phyloP scores from a whole-genome alignment of 2,113 vertebrate species.

The Pavo muticus region DNA sequence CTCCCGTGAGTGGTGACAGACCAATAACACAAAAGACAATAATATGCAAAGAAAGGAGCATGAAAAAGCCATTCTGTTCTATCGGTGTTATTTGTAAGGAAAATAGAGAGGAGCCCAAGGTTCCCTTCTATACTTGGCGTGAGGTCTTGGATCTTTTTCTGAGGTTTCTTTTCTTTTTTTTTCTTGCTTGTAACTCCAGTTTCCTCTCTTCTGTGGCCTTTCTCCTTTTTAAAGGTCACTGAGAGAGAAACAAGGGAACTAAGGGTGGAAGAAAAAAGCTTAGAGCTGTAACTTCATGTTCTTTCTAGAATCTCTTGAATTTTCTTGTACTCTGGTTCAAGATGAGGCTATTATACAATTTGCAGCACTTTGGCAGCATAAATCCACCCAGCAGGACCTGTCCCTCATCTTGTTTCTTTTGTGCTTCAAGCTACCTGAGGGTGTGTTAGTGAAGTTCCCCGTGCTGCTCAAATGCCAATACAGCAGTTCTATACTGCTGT shows the following conservation, averaged over 20 bases:
- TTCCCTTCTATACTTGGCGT: background rate
- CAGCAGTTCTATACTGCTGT: background rate
- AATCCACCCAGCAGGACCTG: background rate
- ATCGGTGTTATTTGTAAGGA: background rate
- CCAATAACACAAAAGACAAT: background rate
- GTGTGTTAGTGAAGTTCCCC: background rate
- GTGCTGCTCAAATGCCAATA: background rate
- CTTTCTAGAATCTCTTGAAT: background rate
- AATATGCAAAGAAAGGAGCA: background rate
- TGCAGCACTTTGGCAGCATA: background rate
- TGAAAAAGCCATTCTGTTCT: background rate
- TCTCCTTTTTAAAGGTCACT: background rate
- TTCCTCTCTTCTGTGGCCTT: background rate
- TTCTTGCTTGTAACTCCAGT: background rate
- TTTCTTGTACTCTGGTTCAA: conserved; percentile 8
- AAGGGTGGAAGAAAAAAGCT: background rate
- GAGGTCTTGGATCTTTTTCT: background rate
- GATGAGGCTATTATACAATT: background rate
- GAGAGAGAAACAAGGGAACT: background rate
- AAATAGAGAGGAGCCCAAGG: background rate
- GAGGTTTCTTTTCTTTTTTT: background rate
- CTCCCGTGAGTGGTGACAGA: background rate
- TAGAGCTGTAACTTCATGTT: conserved; percentile 13
- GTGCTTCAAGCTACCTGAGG: background rate
- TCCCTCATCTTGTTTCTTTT: background rate